Evolutionary conservation across 2,113 vertebrate genomes (phyloP).

Genomic region (Cichladusa arquata): DNA sequence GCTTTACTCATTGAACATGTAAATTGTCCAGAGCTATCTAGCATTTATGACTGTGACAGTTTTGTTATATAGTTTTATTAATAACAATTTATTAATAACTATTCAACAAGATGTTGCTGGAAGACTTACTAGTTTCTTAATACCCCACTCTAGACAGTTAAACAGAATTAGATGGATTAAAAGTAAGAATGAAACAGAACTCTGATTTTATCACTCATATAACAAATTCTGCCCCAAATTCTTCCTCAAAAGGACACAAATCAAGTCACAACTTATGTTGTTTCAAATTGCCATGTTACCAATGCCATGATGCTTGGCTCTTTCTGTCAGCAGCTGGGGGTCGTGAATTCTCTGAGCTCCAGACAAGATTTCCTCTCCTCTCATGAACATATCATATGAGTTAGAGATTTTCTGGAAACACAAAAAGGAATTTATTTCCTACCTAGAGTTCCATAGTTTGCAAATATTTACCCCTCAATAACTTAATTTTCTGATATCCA

Average conservation of each 20-base stretch:
- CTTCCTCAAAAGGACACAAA: background rate
- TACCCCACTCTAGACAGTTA: background rate
- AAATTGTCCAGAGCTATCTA: background rate
- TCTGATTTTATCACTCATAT: background rate
- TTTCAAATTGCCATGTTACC: constrained; percentile 72
- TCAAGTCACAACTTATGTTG: background rate
- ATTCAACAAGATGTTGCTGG: background rate
- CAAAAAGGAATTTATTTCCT: background rate
- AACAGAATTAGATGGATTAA: background rate
- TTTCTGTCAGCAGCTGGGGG: constrained; percentile 89
- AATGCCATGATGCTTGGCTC: constrained; percentile 89
- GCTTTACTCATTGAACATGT: background rate
- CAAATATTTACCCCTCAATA: background rate
- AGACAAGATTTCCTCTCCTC: constrained; percentile 97
- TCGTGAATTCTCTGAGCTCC: constrained; percentile 97
- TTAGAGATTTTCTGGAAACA: constrained; percentile 92
- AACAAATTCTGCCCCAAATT: background rate
- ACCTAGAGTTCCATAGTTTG: background rate
- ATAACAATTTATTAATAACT: background rate
- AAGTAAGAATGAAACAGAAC: background rate
- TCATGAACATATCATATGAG: constrained; percentile 99
- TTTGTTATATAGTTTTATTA: background rate
- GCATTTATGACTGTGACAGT: background rate
- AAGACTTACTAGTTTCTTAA: background rate
- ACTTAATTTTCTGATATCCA: background rate